Percentiles rank a stretch among this genome's conserved stretches.
phyloP scores from a whole-genome alignment of 2,797 vertebrate genomes.

The Sebastolobus alascanus region DNA sequence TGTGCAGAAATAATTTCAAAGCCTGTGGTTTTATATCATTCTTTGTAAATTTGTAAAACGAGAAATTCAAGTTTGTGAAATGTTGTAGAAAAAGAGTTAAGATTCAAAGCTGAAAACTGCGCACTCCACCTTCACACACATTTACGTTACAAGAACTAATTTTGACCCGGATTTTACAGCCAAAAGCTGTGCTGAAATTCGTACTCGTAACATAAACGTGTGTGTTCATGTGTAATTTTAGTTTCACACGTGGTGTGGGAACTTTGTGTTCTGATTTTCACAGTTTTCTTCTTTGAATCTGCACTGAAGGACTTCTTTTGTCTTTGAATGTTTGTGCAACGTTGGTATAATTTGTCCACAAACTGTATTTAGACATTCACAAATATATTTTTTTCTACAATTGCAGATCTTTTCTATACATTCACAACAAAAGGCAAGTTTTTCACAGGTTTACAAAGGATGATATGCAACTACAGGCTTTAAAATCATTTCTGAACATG shows the following conservation, averaged over 20 bases:
- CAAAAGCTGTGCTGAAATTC: not conserved
- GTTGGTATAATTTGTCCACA: not conserved
- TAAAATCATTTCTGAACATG: not conserved
- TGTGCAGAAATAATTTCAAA: slow-evolving; percentile 11
- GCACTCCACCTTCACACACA: too few species aligned
- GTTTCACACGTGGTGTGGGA: not conserved
- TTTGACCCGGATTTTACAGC: not conserved
- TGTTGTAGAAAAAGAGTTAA: not conserved
- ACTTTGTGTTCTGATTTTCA: not conserved
- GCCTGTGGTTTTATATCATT: slow-evolving; percentile 2
- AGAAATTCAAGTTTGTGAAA: slow-evolving; percentile 11
- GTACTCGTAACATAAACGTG: not conserved
- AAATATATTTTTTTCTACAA: not conserved
- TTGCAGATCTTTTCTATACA: not conserved
- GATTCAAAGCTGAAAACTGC: not conserved
- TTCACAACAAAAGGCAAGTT: slow-evolving; percentile 16
- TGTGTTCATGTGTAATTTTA: not conserved
- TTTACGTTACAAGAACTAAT: not conserved
- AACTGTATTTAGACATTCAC: not conserved
- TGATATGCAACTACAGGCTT: slow-evolving; percentile 2
- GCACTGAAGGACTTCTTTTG: not conserved
- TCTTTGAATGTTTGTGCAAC: not conserved
- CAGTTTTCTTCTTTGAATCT: not conserved
- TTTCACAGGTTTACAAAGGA: slow-evolving; percentile 21
- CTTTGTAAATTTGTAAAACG: slow-evolving; percentile 17